These are phyloP conservation scores for Stigmatopora nigra DNA, from an alignment of 2,113 vertebrate genomes.

Conservation along the genomic window DNA sequence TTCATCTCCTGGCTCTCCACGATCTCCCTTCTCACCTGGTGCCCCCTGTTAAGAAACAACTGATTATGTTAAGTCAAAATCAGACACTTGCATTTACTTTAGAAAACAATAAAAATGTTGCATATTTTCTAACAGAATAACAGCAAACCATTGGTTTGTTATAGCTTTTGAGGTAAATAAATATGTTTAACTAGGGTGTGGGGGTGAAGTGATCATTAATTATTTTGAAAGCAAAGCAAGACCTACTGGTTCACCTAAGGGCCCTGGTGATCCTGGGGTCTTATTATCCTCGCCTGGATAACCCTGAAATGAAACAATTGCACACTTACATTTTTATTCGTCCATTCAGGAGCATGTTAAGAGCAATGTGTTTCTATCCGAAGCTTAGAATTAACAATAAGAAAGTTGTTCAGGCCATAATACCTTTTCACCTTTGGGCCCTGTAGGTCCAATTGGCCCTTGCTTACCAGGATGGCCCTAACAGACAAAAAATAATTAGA, in stretches of 20 bases:
- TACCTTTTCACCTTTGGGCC: conserved; percentile 97
- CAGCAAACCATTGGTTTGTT: background rate
- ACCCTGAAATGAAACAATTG: conserved; percentile 72
- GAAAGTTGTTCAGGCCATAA: conserved; percentile 3
- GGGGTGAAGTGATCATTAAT: conserved; percentile 24
- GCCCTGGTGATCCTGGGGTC: conserved; percentile 81
- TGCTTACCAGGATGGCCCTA: conserved; percentile 83
- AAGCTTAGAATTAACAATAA: background rate
- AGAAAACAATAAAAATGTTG: no score
- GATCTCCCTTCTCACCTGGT: conserved; percentile 80
- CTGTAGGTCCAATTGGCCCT: conserved; percentile 78
- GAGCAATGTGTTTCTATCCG: background rate
- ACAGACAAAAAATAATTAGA: conserved; percentile 25
- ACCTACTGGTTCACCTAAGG: conserved; percentile 99
- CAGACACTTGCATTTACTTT: no score
- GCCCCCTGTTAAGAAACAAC: conserved; percentile 74
- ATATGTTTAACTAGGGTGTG: conserved; percentile 1
- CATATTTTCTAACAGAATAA: no score
- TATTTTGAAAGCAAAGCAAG: conserved; percentile 77
- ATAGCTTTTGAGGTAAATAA: background rate
- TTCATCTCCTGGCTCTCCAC: conserved; percentile 81
- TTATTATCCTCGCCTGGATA: conserved; percentile 86
- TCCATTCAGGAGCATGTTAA: background rate
- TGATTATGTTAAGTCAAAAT: background rate
- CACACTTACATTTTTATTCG: conserved; percentile 9